These are phyloP conservation scores for Indicator indicator DNA, from an alignment of 2,113 vertebrate genomes.

Conservation along the genomic window DNA sequence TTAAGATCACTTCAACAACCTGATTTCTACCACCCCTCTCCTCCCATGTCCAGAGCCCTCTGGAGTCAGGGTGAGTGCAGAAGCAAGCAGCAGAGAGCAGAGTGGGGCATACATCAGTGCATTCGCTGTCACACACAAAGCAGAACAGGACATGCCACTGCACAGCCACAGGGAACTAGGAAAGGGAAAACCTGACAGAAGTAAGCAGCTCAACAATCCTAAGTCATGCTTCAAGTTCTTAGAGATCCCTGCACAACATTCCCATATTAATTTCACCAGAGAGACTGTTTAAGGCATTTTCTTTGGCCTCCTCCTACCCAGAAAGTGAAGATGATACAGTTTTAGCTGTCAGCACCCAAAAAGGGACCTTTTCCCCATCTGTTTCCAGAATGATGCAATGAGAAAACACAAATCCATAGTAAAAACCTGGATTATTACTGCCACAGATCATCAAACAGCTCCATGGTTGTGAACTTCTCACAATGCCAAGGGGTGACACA, in stretches of 20 bases:
- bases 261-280: neutral
- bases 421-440: neutral
- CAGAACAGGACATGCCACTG: neutral
- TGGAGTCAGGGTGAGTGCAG: neutral
- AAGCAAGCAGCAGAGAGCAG: conserved; percentile 2
- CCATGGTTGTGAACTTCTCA: neutral
- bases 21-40: neutral
- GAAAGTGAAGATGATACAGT: neutral
- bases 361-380: neutral
- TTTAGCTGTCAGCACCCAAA: neutral
- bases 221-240: conserved; percentile 4
- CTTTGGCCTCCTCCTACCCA: conserved; percentile 41
- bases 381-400: neutral
- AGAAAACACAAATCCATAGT: neutral
- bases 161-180: neutral
- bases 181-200: neutral
- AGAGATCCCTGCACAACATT: conserved; percentile 13
- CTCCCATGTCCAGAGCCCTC: neutral
- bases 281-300: conserved; percentile 48
- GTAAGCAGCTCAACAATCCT: neutral
- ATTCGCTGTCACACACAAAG: neutral
- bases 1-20: neutral
- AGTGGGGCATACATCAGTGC: neutral
- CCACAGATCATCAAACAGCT: neutral
- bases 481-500: neutral